These are phyloP conservation scores for Cavia porcellus DNA, from an alignment of 2,113 vertebrate species.

Conservation along the genomic window DNA sequence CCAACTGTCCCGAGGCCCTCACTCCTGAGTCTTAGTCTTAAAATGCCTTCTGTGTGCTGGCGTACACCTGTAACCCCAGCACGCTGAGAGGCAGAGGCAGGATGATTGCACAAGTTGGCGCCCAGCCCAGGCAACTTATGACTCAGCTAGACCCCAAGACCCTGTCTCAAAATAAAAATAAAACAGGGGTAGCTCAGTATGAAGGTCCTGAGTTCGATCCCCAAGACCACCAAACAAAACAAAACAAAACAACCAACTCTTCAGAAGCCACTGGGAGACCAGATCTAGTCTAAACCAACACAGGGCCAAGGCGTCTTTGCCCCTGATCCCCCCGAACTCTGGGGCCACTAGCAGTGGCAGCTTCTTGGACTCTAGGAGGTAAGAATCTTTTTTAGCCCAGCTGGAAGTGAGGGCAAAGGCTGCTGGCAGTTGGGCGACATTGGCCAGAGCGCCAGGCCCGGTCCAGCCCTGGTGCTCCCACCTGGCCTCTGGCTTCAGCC, in stretches of 20 bases:
- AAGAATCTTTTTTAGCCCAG: background rate
- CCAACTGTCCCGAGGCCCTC: background rate
- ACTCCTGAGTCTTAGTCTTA: background rate
- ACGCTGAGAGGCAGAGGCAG: background rate
- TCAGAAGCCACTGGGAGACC: too few species aligned
- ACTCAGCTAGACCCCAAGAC: background rate
- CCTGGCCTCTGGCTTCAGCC: slow-evolving; percentile 36
- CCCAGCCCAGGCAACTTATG: background rate
- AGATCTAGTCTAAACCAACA: background rate
- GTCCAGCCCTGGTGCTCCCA: background rate
- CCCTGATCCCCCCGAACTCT: background rate
- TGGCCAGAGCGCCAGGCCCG: background rate
- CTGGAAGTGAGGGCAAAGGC: background rate
- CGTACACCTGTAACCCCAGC: background rate
- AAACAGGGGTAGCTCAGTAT: background rate
- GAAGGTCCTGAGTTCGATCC: background rate
- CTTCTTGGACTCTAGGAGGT: background rate
- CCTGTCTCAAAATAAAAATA: background rate
- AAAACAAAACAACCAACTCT: background rate
- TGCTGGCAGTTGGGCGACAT: background rate
- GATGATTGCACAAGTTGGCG: background rate
- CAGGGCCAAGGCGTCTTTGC: background rate
- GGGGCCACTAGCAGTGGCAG: background rate
- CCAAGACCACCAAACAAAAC: background rate
- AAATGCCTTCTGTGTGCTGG: background rate